Conservation (phyloP, 2,888 invertebrate genomes). For the Dryomyza anilis region DNA sequence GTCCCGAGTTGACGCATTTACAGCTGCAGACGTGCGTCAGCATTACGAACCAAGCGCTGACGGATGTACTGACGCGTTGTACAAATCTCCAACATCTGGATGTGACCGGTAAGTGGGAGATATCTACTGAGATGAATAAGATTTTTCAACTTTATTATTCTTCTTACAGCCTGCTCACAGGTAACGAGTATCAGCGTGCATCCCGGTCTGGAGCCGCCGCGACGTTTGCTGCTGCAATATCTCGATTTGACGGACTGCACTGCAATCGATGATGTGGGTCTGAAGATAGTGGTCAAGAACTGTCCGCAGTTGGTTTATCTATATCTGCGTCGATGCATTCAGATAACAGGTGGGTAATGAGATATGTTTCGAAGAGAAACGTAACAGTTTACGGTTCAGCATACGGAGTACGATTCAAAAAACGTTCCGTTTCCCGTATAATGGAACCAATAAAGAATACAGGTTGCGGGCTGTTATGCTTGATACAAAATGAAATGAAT, state of each 20-base stretch:
- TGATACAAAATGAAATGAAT: too few relatives aligned
- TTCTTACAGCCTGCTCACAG: constrained; percentile 69
- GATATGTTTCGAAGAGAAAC: not conserved
- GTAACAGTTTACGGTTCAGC: too few relatives aligned
- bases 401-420: too few relatives aligned
- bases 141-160: not conserved
- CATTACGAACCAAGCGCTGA: constrained; percentile 77
- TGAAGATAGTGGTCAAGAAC: constrained; percentile 82
- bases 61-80: constrained; percentile 79
- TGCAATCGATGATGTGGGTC: constrained; percentile 81
- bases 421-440: too few relatives aligned
- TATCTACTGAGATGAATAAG: not conserved
- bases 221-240: constrained; percentile 79
- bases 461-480: too few relatives aligned
- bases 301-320: constrained; percentile 87
- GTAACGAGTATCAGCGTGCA: constrained; percentile 79
- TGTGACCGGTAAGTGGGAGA: constrained; percentile 71
- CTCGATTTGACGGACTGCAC: constrained; percentile 90
- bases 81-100: constrained; percentile 83
- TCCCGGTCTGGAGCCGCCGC: constrained; percentile 68
- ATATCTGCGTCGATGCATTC: constrained; percentile 84
- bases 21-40: constrained; percentile 77
- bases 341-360: constrained; percentile 74
- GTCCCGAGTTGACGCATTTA: constrained; percentile 80
- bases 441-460: too few relatives aligned